Percentiles rank a stretch among this genome's conserved stretches.
Conservation (phyloP, 92 coral and sea anemone genomes). For the Zoanthus solanderi region DNA sequence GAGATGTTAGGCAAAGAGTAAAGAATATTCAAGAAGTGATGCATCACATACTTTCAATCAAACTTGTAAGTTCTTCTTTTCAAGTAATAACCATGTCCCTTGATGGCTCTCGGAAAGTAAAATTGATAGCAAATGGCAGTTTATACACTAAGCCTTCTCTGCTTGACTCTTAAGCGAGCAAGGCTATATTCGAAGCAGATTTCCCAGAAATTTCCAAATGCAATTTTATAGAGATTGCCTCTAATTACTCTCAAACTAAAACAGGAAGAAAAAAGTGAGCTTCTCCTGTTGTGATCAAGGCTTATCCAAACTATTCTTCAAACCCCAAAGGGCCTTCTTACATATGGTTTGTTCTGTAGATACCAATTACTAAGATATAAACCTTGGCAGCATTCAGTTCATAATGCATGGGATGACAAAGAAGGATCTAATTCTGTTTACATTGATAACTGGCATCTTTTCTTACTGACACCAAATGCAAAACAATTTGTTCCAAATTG, state of each 20-base stretch:
- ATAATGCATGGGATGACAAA: conserved; percentile 47
- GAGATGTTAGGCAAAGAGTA: conserved; percentile 74
- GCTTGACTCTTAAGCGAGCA: conserved; percentile 62
- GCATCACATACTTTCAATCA: conserved; percentile 65
- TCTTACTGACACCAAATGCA: conserved; percentile 39
- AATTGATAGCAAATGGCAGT: conserved; percentile 9
- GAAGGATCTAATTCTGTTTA: not conserved
- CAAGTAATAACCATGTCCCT: conserved; percentile 64
- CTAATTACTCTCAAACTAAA: conserved; percentile 51
- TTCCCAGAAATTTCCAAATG: conserved; percentile 50
- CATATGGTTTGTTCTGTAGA: conserved; percentile 56
- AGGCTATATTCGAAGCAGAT: conserved; percentile 38
- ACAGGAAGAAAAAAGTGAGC: conserved; percentile 30
- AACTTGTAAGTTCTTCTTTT: conserved; percentile 63
- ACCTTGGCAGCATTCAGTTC: conserved; percentile 56
- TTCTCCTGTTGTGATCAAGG: conserved; percentile 54
- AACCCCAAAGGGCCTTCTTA: conserved; percentile 52
- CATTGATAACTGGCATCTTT: conserved; percentile 35
- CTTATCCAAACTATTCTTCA: conserved; percentile 54
- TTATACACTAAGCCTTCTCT: conserved; percentile 57
- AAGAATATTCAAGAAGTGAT: conserved; percentile 71
- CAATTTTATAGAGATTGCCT: conserved; percentile 57
- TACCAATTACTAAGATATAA: conserved; percentile 65
- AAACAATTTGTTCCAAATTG: conserved; percentile 52
- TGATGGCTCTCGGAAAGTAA: conserved; percentile 68